These are phyloP conservation scores for Brachypodius melanocephalos DNA, from an alignment of 2,113 vertebrate genomes.

Conservation along the genomic window DNA sequence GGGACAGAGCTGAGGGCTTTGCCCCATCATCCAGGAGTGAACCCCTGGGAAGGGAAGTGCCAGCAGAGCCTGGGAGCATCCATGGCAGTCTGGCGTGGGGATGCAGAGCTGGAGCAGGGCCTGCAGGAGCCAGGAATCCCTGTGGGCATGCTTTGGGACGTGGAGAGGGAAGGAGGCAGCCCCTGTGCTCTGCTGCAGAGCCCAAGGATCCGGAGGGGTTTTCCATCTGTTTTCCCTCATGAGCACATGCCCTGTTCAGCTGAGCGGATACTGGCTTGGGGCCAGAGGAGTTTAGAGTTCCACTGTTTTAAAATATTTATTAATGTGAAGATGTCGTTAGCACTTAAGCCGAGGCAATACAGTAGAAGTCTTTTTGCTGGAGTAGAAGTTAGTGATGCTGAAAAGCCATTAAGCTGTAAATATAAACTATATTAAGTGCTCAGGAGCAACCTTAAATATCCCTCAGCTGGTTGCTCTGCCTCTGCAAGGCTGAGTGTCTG, in stretches of 20 bases:
- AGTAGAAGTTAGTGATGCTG: slow-evolving; percentile 68
- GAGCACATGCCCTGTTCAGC: neutral
- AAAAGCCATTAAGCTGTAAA: slow-evolving; percentile 72
- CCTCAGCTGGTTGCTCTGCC: neutral
- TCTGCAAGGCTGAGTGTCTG: slow-evolving; percentile 2
- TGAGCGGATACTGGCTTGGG: neutral
- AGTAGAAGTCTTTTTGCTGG: slow-evolving; percentile 39
- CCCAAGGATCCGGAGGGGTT: neutral
- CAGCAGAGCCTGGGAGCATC: neutral
- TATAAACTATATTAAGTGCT: slow-evolving; percentile 69
- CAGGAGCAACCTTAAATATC: slow-evolving; percentile 55
- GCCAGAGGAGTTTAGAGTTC: slow-evolving; percentile 56
- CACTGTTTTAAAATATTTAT: slow-evolving; percentile 69
- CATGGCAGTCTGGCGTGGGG: accelerated
- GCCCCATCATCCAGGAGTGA: accelerated
- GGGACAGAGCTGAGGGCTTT: neutral
- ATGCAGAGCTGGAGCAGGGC: neutral
- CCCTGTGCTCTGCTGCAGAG: neutral
- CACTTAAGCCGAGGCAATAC: slow-evolving; percentile 62
- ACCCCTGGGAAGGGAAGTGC: accelerated
- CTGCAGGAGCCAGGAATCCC: neutral
- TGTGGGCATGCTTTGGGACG: accelerated
- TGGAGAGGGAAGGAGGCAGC: neutral
- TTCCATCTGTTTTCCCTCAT: neutral
- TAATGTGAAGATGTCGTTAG: slow-evolving; percentile 62